phyloP scores from a whole-genome alignment of 2,113 vertebrate genomes.

The Willisornis vidua region DNA sequence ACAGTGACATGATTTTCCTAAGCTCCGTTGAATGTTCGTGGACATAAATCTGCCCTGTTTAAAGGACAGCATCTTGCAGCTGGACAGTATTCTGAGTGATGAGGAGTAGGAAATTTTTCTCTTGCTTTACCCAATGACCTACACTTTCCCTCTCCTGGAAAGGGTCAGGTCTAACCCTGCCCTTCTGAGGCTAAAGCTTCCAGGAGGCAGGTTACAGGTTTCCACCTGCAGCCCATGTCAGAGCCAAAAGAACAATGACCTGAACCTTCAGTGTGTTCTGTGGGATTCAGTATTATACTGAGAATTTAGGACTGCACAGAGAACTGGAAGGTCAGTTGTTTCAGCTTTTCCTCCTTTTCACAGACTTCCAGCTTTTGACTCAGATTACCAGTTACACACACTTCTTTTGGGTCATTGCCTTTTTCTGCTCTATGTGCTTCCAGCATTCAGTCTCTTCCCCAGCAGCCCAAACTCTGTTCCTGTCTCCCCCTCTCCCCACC shows the following conservation, averaged over 20 bases:
- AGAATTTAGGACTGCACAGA: background rate
- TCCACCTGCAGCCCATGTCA: background rate
- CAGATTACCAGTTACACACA: constrained; percentile 28
- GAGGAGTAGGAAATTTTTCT: background rate
- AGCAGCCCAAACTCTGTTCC: background rate
- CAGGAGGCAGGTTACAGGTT: background rate
- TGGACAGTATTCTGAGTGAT: background rate
- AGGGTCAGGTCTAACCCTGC: background rate
- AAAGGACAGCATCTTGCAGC: background rate
- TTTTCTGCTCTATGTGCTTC: constrained; percentile 8
- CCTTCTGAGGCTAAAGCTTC: background rate
- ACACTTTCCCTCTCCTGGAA: background rate
- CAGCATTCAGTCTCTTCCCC: constrained; percentile 23
- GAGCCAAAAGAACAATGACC: background rate
- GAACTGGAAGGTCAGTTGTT: background rate
- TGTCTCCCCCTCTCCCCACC: background rate
- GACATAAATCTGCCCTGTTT: background rate
- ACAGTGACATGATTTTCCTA: constrained; percentile 10
- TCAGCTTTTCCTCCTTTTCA: constrained; percentile 11
- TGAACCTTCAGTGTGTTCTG: background rate
- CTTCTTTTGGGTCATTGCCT: constrained; percentile 53
- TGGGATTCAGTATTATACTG: background rate
- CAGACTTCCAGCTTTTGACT: background rate
- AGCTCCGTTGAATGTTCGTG: background rate
- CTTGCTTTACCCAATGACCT: background rate